Base-by-base conservation (phyloP, 2,888 invertebrate species). In the Dilophus febrilis region DNA sequence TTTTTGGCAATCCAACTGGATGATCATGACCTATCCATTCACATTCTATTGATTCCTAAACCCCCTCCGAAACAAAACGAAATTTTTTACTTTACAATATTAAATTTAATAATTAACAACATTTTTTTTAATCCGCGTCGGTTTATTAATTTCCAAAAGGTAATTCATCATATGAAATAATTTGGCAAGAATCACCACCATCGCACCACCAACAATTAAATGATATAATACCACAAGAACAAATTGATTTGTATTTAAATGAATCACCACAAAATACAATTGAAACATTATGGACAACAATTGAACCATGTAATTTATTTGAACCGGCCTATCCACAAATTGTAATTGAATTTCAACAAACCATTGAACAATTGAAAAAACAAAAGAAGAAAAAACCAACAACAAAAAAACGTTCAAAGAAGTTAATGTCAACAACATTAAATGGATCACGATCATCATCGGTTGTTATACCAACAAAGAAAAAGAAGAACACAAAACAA, bases 161-260 rank as follows among this genome's bases (percentile, higher is more conserved):
- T 38, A 67, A 80, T 12, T 67, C 74, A 1, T 74, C 79, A 53
- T 77, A 74, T 50, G 82, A 83, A 63, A 68, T 85, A 11, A 58
- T 74, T 7, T 85, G 84, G 85, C 53, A 57, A 22, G 77, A 78
- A 49, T 63, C 68, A 7, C 59, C 66, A 19, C n/a, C n/a, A n/a
- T n/a, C n/a, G n/a, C n/a, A n/a, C n/a, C n/a, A n/a, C n/a, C 64
- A 66, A 2, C 64, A 57, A 37, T 72, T 77, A 40, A 66, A 69
- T 32, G 68, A 66, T 16, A 54, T 80, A 14, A 70, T 74, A 45
- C 74, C 77, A 0, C 66, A 72, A 43, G 59, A 68, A 27, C 75
- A 76, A 53, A 58, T 74, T 42, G 56, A 65, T 41, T 66, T 57
- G 34, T 59, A 51, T 39, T 45, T 27, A 11, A 22, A 18, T 35